Conservation (phyloP, 2,113 vertebrate genomes). For the Apaloderma vittatum region DNA sequence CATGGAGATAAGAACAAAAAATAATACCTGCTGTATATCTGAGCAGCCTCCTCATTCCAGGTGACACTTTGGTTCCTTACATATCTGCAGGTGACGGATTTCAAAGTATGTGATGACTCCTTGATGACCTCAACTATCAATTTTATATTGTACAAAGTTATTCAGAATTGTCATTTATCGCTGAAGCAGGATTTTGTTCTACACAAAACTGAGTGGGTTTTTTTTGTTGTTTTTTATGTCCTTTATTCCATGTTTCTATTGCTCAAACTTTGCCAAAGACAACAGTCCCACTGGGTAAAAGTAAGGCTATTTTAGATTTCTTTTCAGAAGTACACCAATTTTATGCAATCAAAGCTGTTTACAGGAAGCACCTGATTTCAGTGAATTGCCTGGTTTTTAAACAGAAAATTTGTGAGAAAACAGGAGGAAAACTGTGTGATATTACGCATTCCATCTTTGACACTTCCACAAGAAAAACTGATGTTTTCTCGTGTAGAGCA, state of each 20-base stretch:
- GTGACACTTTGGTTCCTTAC: neutral
- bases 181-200: neutral
- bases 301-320: neutral
- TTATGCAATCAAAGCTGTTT: neutral
- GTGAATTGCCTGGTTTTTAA: neutral
- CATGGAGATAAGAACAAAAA: neutral
- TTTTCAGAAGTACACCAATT: neutral
- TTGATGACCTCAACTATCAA: neutral
- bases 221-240: neutral
- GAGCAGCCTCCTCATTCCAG: neutral
- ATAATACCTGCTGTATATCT: neutral
- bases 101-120: neutral
- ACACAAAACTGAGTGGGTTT: neutral
- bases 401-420: neutral
- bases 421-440: neutral
- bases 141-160: rapidly evolving
- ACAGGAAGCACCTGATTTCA: slow-evolving; percentile 12
- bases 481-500: neutral
- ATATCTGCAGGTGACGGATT: neutral
- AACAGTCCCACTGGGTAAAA: neutral
- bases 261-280: neutral
- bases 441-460: neutral
- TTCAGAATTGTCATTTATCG: neutral
- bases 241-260: neutral
- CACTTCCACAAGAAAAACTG: neutral